These are phyloP conservation scores for Gymnocheta viridis DNA, from an alignment of 2,888 invertebrate genomes.

Conservation along the genomic window DNA sequence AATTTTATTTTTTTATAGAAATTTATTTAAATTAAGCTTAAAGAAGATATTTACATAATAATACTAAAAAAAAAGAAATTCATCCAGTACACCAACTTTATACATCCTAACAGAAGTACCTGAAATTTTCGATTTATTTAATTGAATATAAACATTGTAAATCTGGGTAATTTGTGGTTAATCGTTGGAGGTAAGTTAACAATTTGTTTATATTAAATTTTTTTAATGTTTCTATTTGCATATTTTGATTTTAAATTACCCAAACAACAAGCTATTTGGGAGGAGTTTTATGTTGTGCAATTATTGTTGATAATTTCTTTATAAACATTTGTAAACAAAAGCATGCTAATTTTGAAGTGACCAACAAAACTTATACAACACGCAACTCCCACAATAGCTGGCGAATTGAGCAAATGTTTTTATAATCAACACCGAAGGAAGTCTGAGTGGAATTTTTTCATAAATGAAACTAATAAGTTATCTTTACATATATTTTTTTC, in stretches of 20 bases:
- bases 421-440: conserved; percentile 32
- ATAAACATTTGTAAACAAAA: too few relatives aligned
- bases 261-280: too few relatives aligned
- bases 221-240: background rate
- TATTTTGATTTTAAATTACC: too few relatives aligned
- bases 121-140: conserved; percentile 58
- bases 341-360: too few relatives aligned
- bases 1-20: conserved; percentile 22
- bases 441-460: too few relatives aligned
- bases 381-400: too few relatives aligned
- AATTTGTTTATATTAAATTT: background rate
- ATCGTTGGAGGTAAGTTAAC: conserved; percentile 78
- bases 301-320: too few relatives aligned
- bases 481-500: too few relatives aligned
- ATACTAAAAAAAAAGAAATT: background rate
- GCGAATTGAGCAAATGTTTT: too few relatives aligned
- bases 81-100: background rate
- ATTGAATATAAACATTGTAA: conserved; percentile 69
- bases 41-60: conserved; percentile 11
- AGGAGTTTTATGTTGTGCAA: too few relatives aligned
- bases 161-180: conserved; percentile 80
- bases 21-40: background rate
- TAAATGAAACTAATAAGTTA: too few relatives aligned
- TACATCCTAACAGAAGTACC: conserved; percentile 55
- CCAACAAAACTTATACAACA: too few relatives aligned